Evolutionary conservation across 2,888 invertebrate species (phyloP).

Genomic region (Therioaphis trifolii): DNA sequence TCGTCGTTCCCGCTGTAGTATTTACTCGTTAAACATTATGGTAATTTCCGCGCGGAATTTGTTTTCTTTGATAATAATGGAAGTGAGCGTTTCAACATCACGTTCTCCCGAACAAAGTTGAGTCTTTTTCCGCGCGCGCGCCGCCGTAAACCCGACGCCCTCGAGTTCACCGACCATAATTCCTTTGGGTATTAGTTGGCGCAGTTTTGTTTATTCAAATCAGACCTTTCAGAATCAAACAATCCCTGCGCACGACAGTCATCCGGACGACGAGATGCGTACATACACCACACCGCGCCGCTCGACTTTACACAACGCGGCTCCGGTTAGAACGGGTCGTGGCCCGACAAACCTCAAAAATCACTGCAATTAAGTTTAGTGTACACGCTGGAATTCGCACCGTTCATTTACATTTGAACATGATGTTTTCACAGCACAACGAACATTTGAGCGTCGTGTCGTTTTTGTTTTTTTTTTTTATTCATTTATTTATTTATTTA

Average conservation of each 20-base stretch:
- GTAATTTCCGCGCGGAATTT: too few species aligned
- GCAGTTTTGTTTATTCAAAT: conserved; percentile 29
- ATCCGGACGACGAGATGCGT: conserved; percentile 1
- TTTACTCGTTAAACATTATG: too few species aligned
- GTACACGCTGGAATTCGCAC: not conserved
- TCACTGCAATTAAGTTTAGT: not conserved
- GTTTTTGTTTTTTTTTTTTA: too few species aligned
- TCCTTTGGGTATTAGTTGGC: conserved; percentile 9
- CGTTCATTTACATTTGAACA: not conserved
- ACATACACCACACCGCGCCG: too few species aligned
- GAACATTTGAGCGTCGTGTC: too few species aligned
- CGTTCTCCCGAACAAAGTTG: not conserved
- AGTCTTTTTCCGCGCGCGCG: not conserved
- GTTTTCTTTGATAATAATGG: too few species aligned
- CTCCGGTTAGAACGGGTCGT: not conserved
- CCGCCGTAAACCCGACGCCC: not conserved
- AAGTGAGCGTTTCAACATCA: not conserved
- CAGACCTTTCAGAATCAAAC: conserved; percentile 33
- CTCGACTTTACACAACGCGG: too few species aligned
- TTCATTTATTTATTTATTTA: too few species aligned
- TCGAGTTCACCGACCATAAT: not conserved
- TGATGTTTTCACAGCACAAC: too few species aligned
- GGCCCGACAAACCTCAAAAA: not conserved
- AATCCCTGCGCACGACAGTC: conserved; percentile 17
- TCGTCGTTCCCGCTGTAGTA: too few species aligned